These are phyloP conservation scores for Hylia prasina DNA, from an alignment of 2,113 vertebrate genomes.

Conservation along the genomic window DNA sequence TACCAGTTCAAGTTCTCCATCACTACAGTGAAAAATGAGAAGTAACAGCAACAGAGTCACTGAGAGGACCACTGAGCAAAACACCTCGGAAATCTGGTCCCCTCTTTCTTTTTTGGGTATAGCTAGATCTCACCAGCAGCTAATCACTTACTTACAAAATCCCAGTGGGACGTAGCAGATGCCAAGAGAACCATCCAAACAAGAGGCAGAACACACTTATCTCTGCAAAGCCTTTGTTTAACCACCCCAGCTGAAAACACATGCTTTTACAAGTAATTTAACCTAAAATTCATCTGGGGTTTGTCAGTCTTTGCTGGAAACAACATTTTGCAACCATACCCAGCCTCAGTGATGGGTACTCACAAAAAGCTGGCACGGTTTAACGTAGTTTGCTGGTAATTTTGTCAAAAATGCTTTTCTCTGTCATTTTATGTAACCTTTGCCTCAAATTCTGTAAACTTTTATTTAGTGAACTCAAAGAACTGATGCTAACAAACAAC, in stretches of 20 bases:
- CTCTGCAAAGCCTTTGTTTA: constrained; percentile 26
- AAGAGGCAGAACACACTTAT: neutral
- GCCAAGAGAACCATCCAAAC: neutral
- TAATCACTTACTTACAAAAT: neutral
- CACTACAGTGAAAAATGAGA: neutral
- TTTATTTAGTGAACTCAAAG: neutral
- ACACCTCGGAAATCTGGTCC: neutral
- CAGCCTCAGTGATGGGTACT: neutral
- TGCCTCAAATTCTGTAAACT: neutral
- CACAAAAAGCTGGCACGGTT: neutral
- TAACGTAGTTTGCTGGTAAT: rapidly evolving
- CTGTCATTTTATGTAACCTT: neutral
- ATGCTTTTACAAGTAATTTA: neutral
- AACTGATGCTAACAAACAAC: neutral
- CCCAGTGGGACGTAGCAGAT: rapidly evolving
- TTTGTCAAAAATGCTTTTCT: neutral
- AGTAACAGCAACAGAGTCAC: neutral
- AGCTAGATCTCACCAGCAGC: neutral
- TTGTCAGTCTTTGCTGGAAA: constrained; percentile 7
- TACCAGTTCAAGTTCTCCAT: neutral
- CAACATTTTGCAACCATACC: neutral
- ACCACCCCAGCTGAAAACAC: constrained; percentile 1
- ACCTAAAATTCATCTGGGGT: neutral
- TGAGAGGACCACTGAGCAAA: neutral
- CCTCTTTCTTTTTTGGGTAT: neutral